These are phyloP conservation scores for Falcunculus frontatus DNA, from an alignment of 2,113 vertebrate species.

Conservation along the genomic window DNA sequence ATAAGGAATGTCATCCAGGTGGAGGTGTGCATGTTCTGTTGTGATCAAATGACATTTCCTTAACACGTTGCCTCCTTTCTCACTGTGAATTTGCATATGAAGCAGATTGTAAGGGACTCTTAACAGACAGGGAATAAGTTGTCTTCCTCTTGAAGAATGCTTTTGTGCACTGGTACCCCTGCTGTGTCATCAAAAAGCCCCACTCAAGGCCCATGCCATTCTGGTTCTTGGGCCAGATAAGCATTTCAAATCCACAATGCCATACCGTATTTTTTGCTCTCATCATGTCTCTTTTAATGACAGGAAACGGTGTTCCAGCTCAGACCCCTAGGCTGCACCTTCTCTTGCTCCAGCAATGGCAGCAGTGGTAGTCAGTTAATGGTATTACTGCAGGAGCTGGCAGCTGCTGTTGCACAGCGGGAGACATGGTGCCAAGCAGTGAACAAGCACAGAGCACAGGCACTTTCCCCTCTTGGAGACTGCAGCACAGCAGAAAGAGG, in stretches of 20 bases:
- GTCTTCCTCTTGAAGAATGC: neutral
- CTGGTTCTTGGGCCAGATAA: neutral
- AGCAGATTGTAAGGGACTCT: neutral
- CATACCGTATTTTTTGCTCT: neutral
- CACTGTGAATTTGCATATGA: neutral
- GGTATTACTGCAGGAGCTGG: neutral
- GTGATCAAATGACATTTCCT: neutral
- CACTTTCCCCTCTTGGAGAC: neutral
- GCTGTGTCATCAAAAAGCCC: neutral
- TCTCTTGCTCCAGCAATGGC: neutral
- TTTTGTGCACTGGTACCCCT: neutral
- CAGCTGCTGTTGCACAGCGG: rapidly evolving
- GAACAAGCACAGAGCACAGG: neutral
- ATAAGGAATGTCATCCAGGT: neutral
- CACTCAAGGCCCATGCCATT: neutral
- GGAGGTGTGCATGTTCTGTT: neutral
- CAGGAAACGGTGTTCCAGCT: neutral
- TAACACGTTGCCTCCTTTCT: neutral
- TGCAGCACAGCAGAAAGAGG: neutral
- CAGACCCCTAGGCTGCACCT: neutral
- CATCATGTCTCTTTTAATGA: neutral
- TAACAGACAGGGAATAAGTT: neutral
- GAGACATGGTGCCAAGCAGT: neutral
- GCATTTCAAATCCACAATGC: neutral
- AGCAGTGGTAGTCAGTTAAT: neutral